Percentiles rank a stretch among this genome's conserved stretches.
phyloP scores from a whole-genome alignment of 1,140 invertebrate genomes.

The Schlechtendalia chinensis region DNA sequence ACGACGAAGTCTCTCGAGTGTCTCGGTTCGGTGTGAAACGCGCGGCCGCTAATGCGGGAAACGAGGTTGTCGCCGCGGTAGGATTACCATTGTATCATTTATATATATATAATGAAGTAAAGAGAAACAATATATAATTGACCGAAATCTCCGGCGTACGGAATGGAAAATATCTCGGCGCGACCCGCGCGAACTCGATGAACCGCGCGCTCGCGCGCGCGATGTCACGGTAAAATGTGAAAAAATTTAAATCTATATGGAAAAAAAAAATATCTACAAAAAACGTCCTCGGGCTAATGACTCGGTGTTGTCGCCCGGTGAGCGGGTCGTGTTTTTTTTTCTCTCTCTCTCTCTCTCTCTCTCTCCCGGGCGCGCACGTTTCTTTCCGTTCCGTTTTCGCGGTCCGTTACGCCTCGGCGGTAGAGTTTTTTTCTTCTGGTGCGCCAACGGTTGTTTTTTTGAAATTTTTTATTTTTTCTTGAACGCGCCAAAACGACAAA shows the following conservation, averaged over 20 bases:
- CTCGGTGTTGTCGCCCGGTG: constrained; percentile 14
- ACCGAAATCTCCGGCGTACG: not conserved
- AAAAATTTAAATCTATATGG: too few relatives aligned
- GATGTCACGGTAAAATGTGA: too few relatives aligned
- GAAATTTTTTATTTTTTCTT: not conserved
- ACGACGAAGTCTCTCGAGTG: not conserved
- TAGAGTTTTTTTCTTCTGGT: not conserved
- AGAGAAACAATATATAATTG: constrained; percentile 20
- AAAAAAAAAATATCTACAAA: not conserved
- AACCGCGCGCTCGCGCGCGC: constrained; percentile 15
- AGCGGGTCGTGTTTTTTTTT: constrained; percentile 6
- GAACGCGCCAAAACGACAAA: not conserved
- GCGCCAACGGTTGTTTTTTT: too few relatives aligned
- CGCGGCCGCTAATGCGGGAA: constrained; percentile 14
- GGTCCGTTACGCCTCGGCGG: constrained; percentile 33
- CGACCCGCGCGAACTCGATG: constrained; percentile 41
- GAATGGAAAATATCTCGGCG: constrained; percentile 38
- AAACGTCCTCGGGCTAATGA: constrained; percentile 26
- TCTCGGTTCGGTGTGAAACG: constrained; percentile 24
- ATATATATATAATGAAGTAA: not conserved
- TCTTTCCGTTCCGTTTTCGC: constrained; percentile 25
- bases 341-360: not conserved
- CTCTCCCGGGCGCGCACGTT: not conserved
- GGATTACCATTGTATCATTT: not conserved
- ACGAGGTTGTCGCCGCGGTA: constrained; percentile 18